Conservation (phyloP, 2,888 invertebrate species). For the Gnatocerus cornutus region DNA sequence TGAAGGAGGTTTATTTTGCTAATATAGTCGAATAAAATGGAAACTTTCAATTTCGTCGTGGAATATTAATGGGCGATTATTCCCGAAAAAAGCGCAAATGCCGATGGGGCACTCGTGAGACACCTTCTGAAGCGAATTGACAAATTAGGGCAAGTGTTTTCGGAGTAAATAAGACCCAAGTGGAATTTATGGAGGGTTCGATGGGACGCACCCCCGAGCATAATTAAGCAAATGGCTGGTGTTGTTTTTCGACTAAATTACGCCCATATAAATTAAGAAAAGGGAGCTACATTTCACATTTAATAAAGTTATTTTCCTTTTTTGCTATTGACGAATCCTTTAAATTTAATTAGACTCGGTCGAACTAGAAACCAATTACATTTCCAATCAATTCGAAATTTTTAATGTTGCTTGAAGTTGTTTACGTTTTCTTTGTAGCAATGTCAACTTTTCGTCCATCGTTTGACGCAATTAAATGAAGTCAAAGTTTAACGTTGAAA, state of each 20-base stretch:
- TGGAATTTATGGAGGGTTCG: conserved; percentile 38
- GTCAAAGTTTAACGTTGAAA: neutral
- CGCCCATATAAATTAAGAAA: conserved; percentile 27
- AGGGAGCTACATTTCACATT: conserved; percentile 13
- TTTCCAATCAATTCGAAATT: too few relatives aligned
- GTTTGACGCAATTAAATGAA: too few relatives aligned
- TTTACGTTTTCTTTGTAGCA: too few relatives aligned
- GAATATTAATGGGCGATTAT: conserved; percentile 30
- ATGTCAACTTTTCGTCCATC: too few relatives aligned
- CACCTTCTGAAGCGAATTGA: conserved; percentile 26
- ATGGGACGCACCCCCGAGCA: conserved; percentile 30
- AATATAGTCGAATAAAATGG: conserved; percentile 38
- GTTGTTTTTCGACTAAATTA: conserved; percentile 27
- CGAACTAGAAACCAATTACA: too few relatives aligned
- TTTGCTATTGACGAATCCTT: conserved; percentile 15
- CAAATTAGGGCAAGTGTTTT: conserved; percentile 36
- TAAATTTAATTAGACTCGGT: conserved; percentile 11
- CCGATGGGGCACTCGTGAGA: conserved; percentile 4
- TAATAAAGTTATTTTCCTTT: conserved; percentile 35
- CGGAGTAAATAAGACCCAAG: conserved; percentile 37
- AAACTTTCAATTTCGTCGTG: conserved; percentile 30
- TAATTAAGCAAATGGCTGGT: conserved; percentile 40
- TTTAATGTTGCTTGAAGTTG: too few relatives aligned
- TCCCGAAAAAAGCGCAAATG: conserved; percentile 17
- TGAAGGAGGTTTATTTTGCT: conserved; percentile 33